Conservation (phyloP, 2,113 vertebrate genomes). For the Gambusia holbrooki region DNA sequence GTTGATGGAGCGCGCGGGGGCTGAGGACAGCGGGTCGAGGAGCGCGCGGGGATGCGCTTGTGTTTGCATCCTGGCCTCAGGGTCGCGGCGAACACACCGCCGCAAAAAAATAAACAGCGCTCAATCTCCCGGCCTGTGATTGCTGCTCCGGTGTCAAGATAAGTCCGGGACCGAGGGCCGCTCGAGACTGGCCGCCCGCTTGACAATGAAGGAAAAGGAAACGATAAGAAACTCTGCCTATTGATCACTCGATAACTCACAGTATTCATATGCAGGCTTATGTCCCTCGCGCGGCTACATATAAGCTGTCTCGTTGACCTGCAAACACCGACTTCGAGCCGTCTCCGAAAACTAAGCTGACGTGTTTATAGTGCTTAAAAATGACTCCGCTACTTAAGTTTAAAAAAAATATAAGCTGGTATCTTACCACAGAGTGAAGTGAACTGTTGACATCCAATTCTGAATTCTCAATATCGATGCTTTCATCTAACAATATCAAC, state of each 20-base stretch:
- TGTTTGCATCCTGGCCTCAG: constrained; percentile 72
- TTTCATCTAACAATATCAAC: too few species aligned
- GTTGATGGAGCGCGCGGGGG: constrained; percentile 68
- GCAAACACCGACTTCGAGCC: neutral
- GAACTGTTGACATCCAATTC: neutral
- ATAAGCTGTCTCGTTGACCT: neutral
- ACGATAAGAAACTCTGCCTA: neutral
- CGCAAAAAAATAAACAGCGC: constrained; percentile 76
- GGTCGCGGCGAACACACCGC: constrained; percentile 61
- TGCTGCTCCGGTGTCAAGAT: constrained; percentile 80
- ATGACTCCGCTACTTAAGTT: neutral
- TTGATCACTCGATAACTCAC: neutral
- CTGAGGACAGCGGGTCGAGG: constrained; percentile 43
- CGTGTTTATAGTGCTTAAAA: neutral
- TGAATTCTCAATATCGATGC: too few species aligned
- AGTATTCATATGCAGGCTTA: neutral
- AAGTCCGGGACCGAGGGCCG: constrained; percentile 71
- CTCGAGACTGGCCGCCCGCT: constrained; percentile 20
- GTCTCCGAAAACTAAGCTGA: neutral
- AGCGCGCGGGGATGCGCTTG: constrained; percentile 31
- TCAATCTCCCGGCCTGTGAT: constrained; percentile 75
- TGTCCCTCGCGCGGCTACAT: neutral
- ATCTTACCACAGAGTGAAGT: neutral
- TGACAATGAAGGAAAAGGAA: constrained; percentile 29
- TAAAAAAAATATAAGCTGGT: neutral